phyloP scores from a whole-genome alignment of 2,888 invertebrate species.

The Brassicogethes aeneus region DNA sequence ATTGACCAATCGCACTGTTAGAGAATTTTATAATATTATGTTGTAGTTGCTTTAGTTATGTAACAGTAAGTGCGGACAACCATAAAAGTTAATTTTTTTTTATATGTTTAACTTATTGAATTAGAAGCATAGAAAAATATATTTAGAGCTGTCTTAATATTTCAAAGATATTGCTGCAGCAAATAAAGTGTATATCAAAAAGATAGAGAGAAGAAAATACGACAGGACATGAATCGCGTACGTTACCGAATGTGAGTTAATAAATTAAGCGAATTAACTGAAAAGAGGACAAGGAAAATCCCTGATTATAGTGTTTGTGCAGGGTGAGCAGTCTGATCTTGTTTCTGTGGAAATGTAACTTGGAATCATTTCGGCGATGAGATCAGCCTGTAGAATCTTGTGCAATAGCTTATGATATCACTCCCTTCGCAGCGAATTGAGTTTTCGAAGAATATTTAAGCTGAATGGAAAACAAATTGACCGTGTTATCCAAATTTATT shows the following conservation, averaged over 20 bases:
- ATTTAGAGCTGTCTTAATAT: too few species aligned
- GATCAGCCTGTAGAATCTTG: constrained; percentile 42
- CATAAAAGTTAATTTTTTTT: too few species aligned
- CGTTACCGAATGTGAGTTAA: background rate
- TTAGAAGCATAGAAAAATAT: too few species aligned
- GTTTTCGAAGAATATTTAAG: constrained; percentile 2
- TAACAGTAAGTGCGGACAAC: too few species aligned
- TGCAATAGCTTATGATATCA: background rate
- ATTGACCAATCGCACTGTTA: too few species aligned
- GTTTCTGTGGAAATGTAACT: constrained; percentile 41
- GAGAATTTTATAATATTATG: too few species aligned
- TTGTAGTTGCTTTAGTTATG: too few species aligned
- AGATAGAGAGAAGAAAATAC: too few species aligned
- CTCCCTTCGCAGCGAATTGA: background rate
- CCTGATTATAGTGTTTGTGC: constrained; percentile 17
- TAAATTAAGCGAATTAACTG: constrained; percentile 3
- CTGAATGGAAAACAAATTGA: constrained; percentile 1
- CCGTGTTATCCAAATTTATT: background rate
- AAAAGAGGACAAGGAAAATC: constrained; percentile 6
- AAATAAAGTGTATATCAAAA: too few species aligned
- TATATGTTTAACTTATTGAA: too few species aligned
- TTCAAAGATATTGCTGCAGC: too few species aligned
- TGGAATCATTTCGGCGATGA: constrained; percentile 43
- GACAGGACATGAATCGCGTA: too few species aligned
- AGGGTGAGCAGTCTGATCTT: constrained; percentile 41